Evolutionary conservation across 2,797 vertebrate species (phyloP).

Genomic region (Meriones psammophilus): DNA sequence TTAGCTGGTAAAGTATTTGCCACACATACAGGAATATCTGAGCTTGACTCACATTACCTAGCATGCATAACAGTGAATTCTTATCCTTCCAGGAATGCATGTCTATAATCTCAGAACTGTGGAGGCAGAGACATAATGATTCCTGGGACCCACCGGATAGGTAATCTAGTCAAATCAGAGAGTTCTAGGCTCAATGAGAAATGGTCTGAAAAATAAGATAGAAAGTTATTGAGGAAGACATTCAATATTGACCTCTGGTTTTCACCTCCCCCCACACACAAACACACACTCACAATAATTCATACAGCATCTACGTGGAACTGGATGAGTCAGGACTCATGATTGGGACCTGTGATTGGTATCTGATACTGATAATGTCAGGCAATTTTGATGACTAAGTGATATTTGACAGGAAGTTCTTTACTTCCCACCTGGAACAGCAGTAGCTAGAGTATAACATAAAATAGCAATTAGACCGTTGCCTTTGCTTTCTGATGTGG

Average conservation of each 20-base stretch:
- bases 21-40: background rate
- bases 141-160: too few relatives aligned
- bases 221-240: background rate
- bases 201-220: background rate
- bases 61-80: background rate
- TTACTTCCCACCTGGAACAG: background rate
- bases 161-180: background rate
- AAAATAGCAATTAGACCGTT: background rate
- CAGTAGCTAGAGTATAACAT: background rate
- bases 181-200: background rate
- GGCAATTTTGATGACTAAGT: conserved; percentile 32
- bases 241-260: background rate
- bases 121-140: background rate
- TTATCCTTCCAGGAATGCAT: background rate
- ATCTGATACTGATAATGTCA: background rate
- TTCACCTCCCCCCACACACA: background rate
- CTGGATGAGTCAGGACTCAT: background rate
- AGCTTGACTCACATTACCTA: background rate
- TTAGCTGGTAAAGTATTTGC: background rate
- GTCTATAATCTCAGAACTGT: background rate
- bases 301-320: background rate
- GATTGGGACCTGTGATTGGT: background rate
- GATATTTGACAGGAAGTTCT: conserved; percentile 47
- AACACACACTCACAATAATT: background rate
- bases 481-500: background rate